Conservation (phyloP, 2,797 vertebrate species). For the Argya squamiceps region DNA sequence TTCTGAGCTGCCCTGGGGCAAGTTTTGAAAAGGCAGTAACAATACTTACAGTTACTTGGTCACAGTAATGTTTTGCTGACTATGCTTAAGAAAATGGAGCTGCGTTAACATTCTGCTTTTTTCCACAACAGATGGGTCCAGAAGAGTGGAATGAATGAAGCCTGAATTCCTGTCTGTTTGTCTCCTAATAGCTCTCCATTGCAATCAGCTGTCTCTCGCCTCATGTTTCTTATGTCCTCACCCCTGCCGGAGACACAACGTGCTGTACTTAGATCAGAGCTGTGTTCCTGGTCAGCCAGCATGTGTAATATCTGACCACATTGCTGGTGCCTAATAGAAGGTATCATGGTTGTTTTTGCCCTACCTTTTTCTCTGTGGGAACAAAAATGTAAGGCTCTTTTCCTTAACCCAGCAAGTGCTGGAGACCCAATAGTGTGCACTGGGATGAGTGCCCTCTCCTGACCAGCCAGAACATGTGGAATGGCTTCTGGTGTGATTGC, state of each 20-base stretch:
- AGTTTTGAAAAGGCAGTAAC: not conserved
- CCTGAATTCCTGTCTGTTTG: not conserved
- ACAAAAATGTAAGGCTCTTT: not conserved
- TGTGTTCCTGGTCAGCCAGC: not conserved
- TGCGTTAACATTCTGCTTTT: not conserved
- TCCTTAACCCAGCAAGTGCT: not conserved
- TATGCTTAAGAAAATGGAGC: not conserved
- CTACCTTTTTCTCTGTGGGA: not conserved
- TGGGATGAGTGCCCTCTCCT: not conserved
- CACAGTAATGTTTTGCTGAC: not conserved
- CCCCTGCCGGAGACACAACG: fast-evolving
- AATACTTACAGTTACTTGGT: not conserved
- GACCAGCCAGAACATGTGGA: not conserved
- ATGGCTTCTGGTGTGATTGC: not conserved
- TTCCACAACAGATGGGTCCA: not conserved
- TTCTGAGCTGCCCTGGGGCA: not conserved
- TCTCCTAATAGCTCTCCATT: not conserved
- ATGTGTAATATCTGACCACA: fast-evolving
- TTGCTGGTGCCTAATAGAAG: not conserved
- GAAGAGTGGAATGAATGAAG: not conserved
- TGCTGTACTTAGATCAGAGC: not conserved
- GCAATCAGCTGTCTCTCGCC: not conserved
- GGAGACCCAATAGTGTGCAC: not conserved
- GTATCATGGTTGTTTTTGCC: not conserved
- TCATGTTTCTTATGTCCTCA: not conserved